A percentile compares a stretch with the other conserved stretches of the same genome.
These are phyloP conservation scores for Asbolus verrucosus DNA, from an alignment of 1,140 invertebrate genomes.

Conservation along the genomic window DNA sequence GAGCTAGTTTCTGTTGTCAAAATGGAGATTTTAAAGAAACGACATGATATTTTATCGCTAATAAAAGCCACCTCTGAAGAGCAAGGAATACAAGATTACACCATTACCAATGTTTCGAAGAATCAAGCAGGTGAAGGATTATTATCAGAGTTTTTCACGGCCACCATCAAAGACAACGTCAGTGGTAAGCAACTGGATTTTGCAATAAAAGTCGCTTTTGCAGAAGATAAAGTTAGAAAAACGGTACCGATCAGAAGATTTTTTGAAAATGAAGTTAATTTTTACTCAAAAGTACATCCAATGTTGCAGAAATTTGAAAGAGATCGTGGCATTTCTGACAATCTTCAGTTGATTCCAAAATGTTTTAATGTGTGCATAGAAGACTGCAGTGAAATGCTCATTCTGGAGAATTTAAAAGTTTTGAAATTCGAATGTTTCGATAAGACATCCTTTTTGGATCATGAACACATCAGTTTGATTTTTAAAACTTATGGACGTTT, in stretches of 20 bases:
- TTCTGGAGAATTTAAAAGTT: no score
- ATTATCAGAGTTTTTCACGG: not conserved
- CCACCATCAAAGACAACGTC: not conserved
- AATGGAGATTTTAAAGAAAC: not conserved
- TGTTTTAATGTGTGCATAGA: no score
- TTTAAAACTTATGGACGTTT: no score
- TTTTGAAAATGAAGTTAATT: not conserved
- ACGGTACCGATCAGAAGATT: not conserved
- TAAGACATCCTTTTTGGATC: no score
- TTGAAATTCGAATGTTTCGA: no score
- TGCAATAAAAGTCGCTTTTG: not conserved
- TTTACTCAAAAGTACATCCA: no score
- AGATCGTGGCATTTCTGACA: no score
- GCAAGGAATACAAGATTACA: not conserved
- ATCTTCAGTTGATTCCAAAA: no score
- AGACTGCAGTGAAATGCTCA: no score
- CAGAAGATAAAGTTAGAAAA: not conserved
- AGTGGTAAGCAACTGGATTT: not conserved
- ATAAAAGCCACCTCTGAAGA: constrained; percentile 51
- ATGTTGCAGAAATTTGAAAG: no score
- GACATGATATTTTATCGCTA: constrained; percentile 5
- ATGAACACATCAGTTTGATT: no score
- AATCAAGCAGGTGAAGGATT: not conserved
- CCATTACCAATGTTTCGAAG: not conserved
- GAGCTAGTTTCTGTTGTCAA: no score